These are phyloP conservation scores for Parascotia fuliginaria DNA, from an alignment of 2,888 invertebrate genomes.

Conservation along the genomic window DNA sequence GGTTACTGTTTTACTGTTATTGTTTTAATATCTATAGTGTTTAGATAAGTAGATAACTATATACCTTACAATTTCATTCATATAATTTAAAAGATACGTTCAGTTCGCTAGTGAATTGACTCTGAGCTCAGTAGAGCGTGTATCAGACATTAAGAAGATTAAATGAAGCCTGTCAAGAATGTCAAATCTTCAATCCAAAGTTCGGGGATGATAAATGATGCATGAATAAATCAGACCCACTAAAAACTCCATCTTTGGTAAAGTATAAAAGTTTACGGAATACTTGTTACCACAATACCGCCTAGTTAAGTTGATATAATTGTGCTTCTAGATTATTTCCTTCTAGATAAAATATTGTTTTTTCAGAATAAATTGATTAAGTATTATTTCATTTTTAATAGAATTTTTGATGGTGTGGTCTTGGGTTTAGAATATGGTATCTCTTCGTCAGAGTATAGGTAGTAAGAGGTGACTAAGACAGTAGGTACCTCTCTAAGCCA, in stretches of 20 bases:
- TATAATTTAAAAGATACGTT: conserved; percentile 18
- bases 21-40: too few relatives aligned
- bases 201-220: conserved; percentile 66
- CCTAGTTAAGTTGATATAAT: too few relatives aligned
- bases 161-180: conserved; percentile 66
- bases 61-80: conserved; percentile 4
- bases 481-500: too few relatives aligned
- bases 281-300: conserved; percentile 8
- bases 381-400: too few relatives aligned
- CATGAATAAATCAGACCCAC: conserved; percentile 61
- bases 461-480: too few relatives aligned
- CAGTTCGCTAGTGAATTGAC: conserved; percentile 42
- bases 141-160: conserved; percentile 67
- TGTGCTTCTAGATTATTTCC: too few relatives aligned
- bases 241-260: conserved; percentile 57
- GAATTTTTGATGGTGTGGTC: too few relatives aligned
- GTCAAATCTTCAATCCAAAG: conserved; percentile 69
- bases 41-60: too few relatives aligned
- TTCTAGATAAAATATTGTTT: too few relatives aligned
- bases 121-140: conserved; percentile 55
- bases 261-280: conserved; percentile 43
- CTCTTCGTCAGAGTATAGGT: too few relatives aligned
- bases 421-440: too few relatives aligned
- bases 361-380: too few relatives aligned
- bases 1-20: conserved; percentile 20